These are phyloP conservation scores for Lissocephala sabroskyi DNA, from an alignment of 2,888 invertebrate species.

Conservation along the genomic window DNA sequence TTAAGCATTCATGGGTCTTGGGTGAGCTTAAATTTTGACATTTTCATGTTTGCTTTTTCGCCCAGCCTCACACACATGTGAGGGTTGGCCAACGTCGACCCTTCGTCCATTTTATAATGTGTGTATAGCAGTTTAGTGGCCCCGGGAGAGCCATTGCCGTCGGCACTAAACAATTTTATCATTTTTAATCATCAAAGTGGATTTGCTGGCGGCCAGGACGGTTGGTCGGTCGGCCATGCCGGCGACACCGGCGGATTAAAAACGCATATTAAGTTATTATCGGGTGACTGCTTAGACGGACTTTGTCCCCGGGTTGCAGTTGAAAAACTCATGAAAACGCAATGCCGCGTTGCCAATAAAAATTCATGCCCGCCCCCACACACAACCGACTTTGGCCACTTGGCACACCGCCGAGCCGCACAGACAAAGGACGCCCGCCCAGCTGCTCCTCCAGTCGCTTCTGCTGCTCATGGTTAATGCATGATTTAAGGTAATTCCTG, in stretches of 20 bases:
- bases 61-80: constrained; percentile 1
- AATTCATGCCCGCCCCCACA: constrained; percentile 57
- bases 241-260: constrained; percentile 63
- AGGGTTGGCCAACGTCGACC: background rate
- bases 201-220: constrained; percentile 30
- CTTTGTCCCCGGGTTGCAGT: no score
- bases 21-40: constrained; percentile 62
- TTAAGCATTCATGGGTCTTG: constrained; percentile 63
- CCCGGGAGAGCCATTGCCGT: constrained; percentile 67
- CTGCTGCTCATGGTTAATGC: constrained; percentile 49
- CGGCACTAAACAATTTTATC: constrained; percentile 70
- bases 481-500: constrained; percentile 65
- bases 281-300: no score
- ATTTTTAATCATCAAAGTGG: constrained; percentile 69
- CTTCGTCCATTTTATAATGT: constrained; percentile 72
- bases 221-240: constrained; percentile 15
- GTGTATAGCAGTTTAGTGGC: constrained; percentile 71
- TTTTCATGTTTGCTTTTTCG: constrained; percentile 51
- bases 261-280: constrained; percentile 70
- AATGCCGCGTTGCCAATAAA: constrained; percentile 41
- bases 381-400: constrained; percentile 49
- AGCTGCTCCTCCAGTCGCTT: constrained; percentile 27
- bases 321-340: constrained; percentile 49
- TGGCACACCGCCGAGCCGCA: constrained; percentile 15
- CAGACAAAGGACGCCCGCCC: constrained; percentile 55